Percentiles rank a stretch among this genome's conserved stretches.
phyloP scores from a whole-genome alignment of 2,888 invertebrate genomes.

The Nyleta sp. region DNA sequence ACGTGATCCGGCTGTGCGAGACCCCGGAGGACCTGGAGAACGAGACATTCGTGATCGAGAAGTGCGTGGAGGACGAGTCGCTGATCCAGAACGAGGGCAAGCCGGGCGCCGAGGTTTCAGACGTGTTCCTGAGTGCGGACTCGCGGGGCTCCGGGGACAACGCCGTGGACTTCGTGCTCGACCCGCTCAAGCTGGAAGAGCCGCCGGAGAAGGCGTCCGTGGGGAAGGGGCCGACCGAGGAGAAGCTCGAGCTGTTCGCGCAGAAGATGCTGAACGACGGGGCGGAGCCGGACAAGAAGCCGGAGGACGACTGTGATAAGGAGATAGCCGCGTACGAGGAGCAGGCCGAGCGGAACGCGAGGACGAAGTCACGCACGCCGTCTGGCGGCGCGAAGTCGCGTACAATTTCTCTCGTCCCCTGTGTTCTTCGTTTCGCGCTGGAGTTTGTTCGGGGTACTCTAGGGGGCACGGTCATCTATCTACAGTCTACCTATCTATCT shows the following conservation, averaged over 20 bases:
- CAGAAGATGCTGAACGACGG: slow-evolving; percentile 12
- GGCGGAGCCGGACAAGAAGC: slow-evolving; percentile 3
- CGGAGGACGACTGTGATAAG: slow-evolving; percentile 47
- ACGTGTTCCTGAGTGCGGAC: slow-evolving; percentile 48
- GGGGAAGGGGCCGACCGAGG: slow-evolving; percentile 15
- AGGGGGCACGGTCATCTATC: slow-evolving; percentile 43
- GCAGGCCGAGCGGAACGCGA: neutral
- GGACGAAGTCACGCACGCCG: slow-evolving; percentile 13
- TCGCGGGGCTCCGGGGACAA: slow-evolving; percentile 59
- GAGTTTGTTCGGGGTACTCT: slow-evolving; percentile 33
- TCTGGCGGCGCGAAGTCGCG: neutral
- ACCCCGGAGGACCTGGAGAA: slow-evolving; percentile 55
- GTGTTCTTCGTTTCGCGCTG: slow-evolving; percentile 23
- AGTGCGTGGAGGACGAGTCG: slow-evolving; percentile 49
- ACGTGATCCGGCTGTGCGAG: slow-evolving; percentile 48
- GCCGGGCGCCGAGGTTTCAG: neutral
- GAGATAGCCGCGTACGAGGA: slow-evolving; percentile 54
- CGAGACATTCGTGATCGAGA: slow-evolving; percentile 55
- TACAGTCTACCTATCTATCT: slow-evolving; percentile 51
- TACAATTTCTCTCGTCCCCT: neutral
- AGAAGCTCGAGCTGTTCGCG: slow-evolving; percentile 24
- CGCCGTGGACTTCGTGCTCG: slow-evolving; percentile 58
- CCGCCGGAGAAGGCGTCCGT: too few relatives aligned
- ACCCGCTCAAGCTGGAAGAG: slow-evolving; percentile 18
- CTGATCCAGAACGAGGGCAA: slow-evolving; percentile 6